phyloP scores from a whole-genome alignment of 2,797 vertebrate species.

The Sciaenops ocellatus region DNA sequence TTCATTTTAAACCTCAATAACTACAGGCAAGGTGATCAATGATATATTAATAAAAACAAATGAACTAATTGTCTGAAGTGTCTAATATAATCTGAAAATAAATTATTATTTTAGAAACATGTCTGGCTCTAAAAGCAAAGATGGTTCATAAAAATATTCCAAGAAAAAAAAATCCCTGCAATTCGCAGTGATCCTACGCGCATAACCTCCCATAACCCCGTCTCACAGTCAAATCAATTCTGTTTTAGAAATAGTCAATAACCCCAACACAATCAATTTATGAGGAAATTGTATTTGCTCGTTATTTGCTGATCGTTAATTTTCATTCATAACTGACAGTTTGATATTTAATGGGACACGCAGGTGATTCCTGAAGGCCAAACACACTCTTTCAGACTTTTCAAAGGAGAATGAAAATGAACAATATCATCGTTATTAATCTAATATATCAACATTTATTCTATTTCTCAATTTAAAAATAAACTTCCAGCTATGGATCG shows the following conservation, averaged over 20 bases:
- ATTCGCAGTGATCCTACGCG: not conserved
- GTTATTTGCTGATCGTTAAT: not conserved
- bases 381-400: not conserved
- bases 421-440: not conserved
- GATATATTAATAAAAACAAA: slow-evolving; percentile 5
- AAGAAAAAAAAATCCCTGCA: not conserved
- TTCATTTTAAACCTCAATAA: not conserved
- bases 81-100: slow-evolving; percentile 16
- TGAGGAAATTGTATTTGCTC: not conserved
- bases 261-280: slow-evolving; percentile 4
- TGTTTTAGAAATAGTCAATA: slow-evolving; percentile 3
- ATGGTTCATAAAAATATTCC: not conserved
- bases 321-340: not conserved
- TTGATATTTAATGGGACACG: not conserved
- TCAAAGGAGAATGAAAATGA: not conserved
- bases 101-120: slow-evolving; percentile 9
- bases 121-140: not conserved
- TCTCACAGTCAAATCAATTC: not conserved
- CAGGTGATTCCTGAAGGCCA: not conserved
- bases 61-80: not conserved
- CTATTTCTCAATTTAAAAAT: fast-evolving
- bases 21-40: not conserved
- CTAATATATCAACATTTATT: not conserved
- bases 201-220: not conserved
- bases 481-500: not conserved